phyloP scores from a whole-genome alignment of 2,113 vertebrate species.

The Cinclus mexicanus region DNA sequence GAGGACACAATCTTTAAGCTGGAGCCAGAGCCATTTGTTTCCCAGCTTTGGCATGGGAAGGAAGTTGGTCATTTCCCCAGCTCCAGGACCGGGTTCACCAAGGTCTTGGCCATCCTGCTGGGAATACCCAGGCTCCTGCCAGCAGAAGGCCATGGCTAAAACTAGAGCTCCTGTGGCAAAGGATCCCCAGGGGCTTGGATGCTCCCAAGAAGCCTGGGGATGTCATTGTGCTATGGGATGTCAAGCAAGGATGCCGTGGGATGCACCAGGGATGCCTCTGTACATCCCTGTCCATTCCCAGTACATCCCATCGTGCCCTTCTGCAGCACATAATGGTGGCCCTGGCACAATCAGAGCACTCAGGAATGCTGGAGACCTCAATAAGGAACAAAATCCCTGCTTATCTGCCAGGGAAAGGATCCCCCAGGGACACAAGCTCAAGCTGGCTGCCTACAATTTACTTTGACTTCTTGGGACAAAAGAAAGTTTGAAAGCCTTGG shows the following conservation, averaged over 20 bases:
- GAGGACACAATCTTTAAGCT: constrained; percentile 1
- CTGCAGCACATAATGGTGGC: background rate
- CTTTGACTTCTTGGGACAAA: constrained; percentile 37
- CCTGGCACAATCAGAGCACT: background rate
- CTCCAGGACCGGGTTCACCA: background rate
- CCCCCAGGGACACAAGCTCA: background rate
- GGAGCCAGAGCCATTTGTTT: background rate
- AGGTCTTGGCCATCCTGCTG: background rate
- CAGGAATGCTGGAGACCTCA: background rate
- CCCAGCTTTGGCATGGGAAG: background rate
- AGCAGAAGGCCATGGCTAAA: background rate
- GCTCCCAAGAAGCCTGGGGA: background rate
- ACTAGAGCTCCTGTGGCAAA: background rate
- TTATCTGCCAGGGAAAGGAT: background rate
- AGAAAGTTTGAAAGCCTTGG: constrained; percentile 42
- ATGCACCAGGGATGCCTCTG: background rate
- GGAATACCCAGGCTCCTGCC: background rate
- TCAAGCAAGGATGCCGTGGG: background rate
- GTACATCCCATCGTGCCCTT: rapidly evolving
- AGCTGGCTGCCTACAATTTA: background rate
- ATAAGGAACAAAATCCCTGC: background rate
- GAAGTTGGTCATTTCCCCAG: background rate
- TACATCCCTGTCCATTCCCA: background rate
- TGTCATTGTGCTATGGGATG: rapidly evolving
- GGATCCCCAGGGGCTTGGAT: background rate